These are phyloP conservation scores for Grus americana DNA, from an alignment of 2,113 vertebrate species.

Conservation along the genomic window DNA sequence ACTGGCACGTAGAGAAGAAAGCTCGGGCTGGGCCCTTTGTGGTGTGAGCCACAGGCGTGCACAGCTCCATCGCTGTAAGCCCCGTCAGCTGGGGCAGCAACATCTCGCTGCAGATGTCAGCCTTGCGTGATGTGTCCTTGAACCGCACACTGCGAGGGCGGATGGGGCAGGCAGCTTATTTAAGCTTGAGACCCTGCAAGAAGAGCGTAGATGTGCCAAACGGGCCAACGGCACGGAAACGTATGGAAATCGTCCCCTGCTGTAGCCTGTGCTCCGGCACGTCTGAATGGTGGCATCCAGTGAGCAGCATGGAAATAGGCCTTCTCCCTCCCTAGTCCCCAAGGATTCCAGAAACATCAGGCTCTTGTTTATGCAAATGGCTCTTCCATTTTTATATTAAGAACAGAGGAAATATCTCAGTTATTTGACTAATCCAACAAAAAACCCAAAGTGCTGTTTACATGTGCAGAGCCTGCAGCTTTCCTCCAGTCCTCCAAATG, in stretches of 20 bases:
- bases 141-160: accelerated
- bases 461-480: not conserved
- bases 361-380: not conserved
- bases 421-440: not conserved
- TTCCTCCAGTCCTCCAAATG: not conserved
- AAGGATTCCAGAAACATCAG: not conserved
- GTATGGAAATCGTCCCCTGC: not conserved
- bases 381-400: not conserved
- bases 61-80: not conserved
- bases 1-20: accelerated
- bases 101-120: not conserved
- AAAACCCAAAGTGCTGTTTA: not conserved
- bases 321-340: not conserved
- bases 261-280: not conserved
- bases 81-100: not conserved
- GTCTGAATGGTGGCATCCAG: not conserved
- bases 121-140: not conserved
- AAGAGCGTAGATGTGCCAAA: no score
- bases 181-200: not conserved
- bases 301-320: not conserved
- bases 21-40: not conserved
- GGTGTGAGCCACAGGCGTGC: not conserved
- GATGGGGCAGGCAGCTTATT: not conserved
- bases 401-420: not conserved
- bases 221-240: accelerated